phyloP scores from a whole-genome alignment of 92 coral and sea anemone species.

The Epizoanthus rinbou region DNA sequence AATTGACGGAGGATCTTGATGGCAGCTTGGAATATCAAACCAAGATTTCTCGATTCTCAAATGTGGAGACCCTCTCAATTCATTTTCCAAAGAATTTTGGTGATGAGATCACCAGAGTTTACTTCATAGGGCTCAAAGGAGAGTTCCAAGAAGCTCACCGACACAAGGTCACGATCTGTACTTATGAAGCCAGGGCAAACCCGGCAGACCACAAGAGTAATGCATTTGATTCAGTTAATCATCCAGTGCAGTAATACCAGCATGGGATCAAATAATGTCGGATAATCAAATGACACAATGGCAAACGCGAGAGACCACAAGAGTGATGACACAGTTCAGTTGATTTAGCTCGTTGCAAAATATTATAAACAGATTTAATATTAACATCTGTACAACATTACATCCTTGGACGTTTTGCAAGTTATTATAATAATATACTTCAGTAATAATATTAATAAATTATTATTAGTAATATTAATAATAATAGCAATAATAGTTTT shows the following conservation, averaged over 20 bases:
- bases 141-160: conserved; percentile 90
- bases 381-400: no score
- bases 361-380: no score
- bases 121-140: conserved; percentile 90
- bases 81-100: conserved; percentile 95
- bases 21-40: conserved; percentile 91
- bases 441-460: no score
- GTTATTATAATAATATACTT: no score
- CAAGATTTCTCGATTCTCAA: conserved; percentile 92
- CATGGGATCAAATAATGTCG: neutral
- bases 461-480: no score
- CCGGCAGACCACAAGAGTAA: conserved; percentile 94
- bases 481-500: no score
- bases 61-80: conserved; percentile 87
- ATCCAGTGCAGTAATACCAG: conserved; percentile 59
- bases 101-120: conserved; percentile 89
- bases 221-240: conserved; percentile 81
- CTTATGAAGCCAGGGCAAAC: conserved; percentile 95
- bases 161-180: conserved; percentile 94
- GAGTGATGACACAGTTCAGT: neutral
- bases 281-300: neutral
- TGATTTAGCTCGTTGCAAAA: neutral
- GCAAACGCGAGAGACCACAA: neutral
- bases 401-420: no score
- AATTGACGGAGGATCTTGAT: conserved; percentile 84